phyloP scores from a whole-genome alignment of 2,888 invertebrate genomes.

The Diaprepes abbreviatus region DNA sequence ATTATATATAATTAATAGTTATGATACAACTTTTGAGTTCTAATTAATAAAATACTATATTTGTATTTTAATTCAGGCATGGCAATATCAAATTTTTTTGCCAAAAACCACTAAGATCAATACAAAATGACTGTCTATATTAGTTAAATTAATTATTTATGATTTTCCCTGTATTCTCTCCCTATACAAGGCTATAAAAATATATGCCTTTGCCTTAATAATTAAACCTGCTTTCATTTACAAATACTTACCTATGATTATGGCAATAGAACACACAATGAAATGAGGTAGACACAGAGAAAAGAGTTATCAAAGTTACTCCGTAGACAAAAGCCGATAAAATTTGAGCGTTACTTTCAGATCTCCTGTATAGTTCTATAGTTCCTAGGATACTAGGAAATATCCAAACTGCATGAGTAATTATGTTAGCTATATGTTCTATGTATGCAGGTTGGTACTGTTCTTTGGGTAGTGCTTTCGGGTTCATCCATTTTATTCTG shows the following conservation, averaged over 20 bases:
- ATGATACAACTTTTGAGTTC: too few relatives aligned
- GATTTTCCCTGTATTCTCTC: too few relatives aligned
- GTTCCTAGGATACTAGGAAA: conserved; percentile 87
- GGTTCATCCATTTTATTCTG: conserved; percentile 82
- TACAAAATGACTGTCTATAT: too few relatives aligned
- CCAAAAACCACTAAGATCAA: too few relatives aligned
- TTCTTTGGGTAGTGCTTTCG: conserved; percentile 78
- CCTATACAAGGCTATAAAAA: too few relatives aligned
- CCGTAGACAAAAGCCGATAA: conserved; percentile 90
- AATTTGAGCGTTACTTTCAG: conserved; percentile 80
- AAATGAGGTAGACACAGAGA: conserved; percentile 90
- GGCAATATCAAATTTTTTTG: too few relatives aligned
- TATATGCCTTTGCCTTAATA: too few relatives aligned
- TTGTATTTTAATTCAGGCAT: too few relatives aligned
- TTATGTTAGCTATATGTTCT: conserved; percentile 92
- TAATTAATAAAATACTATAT: too few relatives aligned
- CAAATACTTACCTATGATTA: conserved; percentile 71
- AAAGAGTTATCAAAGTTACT: conserved; percentile 85
- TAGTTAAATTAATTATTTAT: too few relatives aligned
- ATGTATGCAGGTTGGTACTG: conserved; percentile 91
- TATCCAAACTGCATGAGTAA: conserved; percentile 92
- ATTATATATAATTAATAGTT: too few relatives aligned
- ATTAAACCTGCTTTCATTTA: too few relatives aligned
- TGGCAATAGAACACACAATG: conserved; percentile 88
- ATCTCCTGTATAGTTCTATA: conserved; percentile 80